Percentiles rank a stretch among this genome's conserved stretches.
Evolutionary conservation across 2,888 invertebrate species (phyloP).

Genomic region (Chaitophorus viminalis): DNA sequence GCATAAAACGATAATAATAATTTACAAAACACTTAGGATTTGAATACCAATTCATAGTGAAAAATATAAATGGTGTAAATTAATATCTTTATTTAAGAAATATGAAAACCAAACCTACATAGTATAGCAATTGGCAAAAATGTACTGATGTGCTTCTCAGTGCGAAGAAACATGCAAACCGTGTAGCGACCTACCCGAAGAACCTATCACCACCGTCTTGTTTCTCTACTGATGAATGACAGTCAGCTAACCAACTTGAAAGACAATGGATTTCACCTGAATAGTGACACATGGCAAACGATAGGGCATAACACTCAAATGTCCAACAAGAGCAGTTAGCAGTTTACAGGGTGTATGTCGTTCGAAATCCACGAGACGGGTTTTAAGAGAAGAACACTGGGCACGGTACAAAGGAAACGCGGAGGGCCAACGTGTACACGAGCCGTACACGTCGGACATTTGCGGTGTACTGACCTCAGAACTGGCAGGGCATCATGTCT

Average conservation of each 20-base stretch:
- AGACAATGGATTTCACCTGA: too few species aligned
- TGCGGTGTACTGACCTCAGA: conserved; percentile 39
- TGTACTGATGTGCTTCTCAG: too few species aligned
- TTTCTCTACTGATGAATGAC: neutral
- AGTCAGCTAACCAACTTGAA: too few species aligned
- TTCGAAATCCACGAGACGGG: neutral
- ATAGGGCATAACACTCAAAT: neutral
- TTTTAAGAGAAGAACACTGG: neutral
- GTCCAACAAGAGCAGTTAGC: neutral
- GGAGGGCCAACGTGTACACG: neutral
- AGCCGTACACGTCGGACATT: too few species aligned
- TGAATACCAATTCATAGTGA: too few species aligned
- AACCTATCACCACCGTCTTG: too few species aligned
- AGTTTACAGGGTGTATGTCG: neutral
- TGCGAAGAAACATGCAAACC: too few species aligned
- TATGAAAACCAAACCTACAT: neutral
- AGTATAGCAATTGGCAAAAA: neutral
- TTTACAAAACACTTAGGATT: too few species aligned
- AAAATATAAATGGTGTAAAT: too few species aligned
- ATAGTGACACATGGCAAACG: neutral
- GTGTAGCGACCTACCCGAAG: too few species aligned
- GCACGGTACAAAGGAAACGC: neutral
- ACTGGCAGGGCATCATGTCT: conserved; percentile 6
- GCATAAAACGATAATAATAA: too few species aligned
- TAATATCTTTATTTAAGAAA: neutral